Base-by-base conservation (phyloP, 2,113 vertebrate species). In the Vulpes ferrilata region DNA sequence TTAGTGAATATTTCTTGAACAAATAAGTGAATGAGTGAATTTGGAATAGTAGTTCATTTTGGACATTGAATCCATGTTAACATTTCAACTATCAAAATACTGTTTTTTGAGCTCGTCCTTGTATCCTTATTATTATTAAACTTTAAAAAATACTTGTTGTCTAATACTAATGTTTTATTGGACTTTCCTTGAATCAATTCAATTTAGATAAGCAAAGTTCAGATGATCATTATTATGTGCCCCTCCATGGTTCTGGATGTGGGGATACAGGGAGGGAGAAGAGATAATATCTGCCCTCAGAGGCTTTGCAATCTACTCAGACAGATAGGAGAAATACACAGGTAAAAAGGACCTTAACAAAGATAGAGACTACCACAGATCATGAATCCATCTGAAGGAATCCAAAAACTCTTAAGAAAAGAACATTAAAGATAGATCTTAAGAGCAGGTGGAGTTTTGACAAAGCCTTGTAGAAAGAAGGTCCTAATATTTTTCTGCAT, bases 1-100 rank as follows among this genome's bases (percentile, higher is more conserved):
- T 65, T 76, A 32, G 20, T 69, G 27, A 55, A 85, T 64, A 85
- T 90, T 90, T 88, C 23, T 79, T 96, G 62, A 94, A 67, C 25
- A 88, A 82, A 82, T 48, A 27, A 78, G 38, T 38, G 60, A 86
- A 62, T 55, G 25, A 94, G 7, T 62, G 3, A 55, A 59, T 80
- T 19, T 57, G 73, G 92, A 89, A 95, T 10, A 82, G 2, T 43
- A 86, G 12, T 91, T 81, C 4, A 57, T 93, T 93, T 88, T 88
- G 43, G 65, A 64, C 30, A 13, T 53, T 93, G 25, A 88, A 82
- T 85, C 85, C 16, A 32, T 76, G n/a, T 80, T 74, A 48, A 23
- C 20, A 69, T 96, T 93, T 87, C 51, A 87, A 74, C 51, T n/a
- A 79, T 22, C 16, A 87, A 67, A 83, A 5, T 79, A 48, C 17